These are phyloP conservation scores for Probaryconus sp. DNA, from an alignment of 1,140 invertebrate species.

Conservation along the genomic window DNA sequence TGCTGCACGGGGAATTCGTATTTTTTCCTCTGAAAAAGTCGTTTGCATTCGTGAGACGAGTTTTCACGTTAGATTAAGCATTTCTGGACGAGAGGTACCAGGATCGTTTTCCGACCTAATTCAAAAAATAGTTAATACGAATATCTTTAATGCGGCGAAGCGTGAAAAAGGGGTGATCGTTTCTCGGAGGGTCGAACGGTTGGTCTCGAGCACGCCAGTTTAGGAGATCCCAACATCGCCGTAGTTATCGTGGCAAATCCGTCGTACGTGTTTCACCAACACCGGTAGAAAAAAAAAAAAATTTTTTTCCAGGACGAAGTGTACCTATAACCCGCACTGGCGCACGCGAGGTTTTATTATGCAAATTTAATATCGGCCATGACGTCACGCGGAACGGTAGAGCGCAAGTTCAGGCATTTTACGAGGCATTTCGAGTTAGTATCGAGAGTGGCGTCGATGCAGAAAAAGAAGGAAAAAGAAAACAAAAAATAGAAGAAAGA, in stretches of 20 bases:
- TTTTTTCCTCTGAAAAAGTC: slow-evolving; percentile 8
- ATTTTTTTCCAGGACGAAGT: slow-evolving; percentile 45
- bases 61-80: slow-evolving; percentile 39
- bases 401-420: slow-evolving; percentile 37
- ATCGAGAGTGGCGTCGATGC: not conserved
- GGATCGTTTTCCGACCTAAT: slow-evolving; percentile 50
- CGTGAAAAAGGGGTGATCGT: slow-evolving; percentile 48
- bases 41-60: slow-evolving; percentile 7
- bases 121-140: slow-evolving; percentile 65
- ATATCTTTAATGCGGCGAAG: slow-evolving; percentile 53
- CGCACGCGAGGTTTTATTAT: slow-evolving; percentile 72
- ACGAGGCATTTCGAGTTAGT: slow-evolving; percentile 26
- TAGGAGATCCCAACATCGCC: not conserved
- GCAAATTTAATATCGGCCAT: slow-evolving; percentile 69
- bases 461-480: not conserved
- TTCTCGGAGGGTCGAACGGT: slow-evolving; percentile 29
- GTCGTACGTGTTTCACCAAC: slow-evolving; percentile 26
- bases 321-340: slow-evolving; percentile 34
- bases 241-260: slow-evolving; percentile 34
- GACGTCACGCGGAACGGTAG: slow-evolving; percentile 49
- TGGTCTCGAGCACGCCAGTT: not conserved
- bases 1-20: too few relatives aligned
- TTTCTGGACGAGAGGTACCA: slow-evolving; percentile 3
- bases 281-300: slow-evolving; percentile 13
- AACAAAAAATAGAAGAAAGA: not conserved